Conservation (phyloP, 2,888 invertebrate species). For the Capitulum mitella region DNA sequence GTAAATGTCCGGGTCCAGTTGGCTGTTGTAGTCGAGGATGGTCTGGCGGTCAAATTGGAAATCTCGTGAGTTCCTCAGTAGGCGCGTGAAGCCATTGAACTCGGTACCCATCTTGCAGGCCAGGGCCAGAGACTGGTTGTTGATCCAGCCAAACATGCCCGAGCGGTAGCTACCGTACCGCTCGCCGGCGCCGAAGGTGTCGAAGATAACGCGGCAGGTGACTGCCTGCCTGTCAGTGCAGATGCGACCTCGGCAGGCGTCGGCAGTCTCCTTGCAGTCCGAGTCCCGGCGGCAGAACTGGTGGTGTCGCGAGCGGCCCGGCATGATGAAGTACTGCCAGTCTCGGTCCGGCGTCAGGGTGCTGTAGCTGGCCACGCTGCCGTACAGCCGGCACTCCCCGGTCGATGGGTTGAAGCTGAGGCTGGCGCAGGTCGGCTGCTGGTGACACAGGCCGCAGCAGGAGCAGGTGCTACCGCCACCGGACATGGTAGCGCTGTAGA, state of each 20-base stretch:
- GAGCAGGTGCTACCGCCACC: neutral
- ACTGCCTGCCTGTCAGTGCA: neutral
- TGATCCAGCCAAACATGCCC: neutral
- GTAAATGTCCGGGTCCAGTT: neutral
- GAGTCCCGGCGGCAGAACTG: neutral
- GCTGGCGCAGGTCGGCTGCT: neutral
- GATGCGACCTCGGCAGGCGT: neutral
- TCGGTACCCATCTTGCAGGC: neutral
- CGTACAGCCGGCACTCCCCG: neutral
- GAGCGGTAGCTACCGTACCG: neutral
- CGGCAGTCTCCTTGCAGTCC: neutral
- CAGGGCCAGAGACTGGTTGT: neutral
- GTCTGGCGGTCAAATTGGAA: neutral
- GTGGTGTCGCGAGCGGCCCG: neutral
- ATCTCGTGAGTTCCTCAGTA: neutral
- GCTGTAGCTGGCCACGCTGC: neutral
- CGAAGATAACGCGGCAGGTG: neutral
- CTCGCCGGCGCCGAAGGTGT: neutral
- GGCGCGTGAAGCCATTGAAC: neutral
- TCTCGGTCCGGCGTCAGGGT: neutral
- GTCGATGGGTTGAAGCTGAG: neutral
- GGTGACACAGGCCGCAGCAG: neutral
- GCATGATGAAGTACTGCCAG: neutral
- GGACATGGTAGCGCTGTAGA: too few relatives aligned
- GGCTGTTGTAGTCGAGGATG: neutral